Conservation (phyloP, 2,888 invertebrate genomes). For the Platycheirus albimanus region DNA sequence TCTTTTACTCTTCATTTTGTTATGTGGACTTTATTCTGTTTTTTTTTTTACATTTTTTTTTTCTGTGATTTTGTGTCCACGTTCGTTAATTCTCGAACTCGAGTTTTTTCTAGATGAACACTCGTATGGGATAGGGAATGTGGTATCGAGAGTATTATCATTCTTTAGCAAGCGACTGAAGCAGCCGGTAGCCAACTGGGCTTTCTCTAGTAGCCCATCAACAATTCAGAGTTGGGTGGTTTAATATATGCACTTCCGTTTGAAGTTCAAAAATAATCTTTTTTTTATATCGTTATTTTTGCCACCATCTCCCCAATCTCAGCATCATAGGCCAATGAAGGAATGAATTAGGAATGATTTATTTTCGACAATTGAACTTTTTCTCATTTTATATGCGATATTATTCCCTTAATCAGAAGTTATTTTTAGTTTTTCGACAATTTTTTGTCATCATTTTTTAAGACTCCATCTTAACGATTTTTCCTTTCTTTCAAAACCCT, state of each 20-base stretch:
- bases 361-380: too few relatives aligned
- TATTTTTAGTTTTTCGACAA: too few relatives aligned
- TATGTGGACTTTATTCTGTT: constrained; percentile 61
- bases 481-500: too few relatives aligned
- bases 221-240: constrained; percentile 41
- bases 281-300: constrained; percentile 28
- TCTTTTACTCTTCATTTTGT: constrained; percentile 71
- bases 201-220: constrained; percentile 49
- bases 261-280: constrained; percentile 42
- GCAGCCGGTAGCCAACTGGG: constrained; percentile 61
- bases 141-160: constrained; percentile 50
- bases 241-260: constrained; percentile 62
- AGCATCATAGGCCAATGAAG: constrained; percentile 45
- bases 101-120: constrained; percentile 33
- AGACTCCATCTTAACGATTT: too few relatives aligned
- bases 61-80: constrained; percentile 65
- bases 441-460: too few relatives aligned
- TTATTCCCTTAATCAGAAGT: too few relatives aligned
- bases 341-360: too few relatives aligned
- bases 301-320: constrained; percentile 11
- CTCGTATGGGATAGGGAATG: constrained; percentile 15
- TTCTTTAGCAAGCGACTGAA: constrained; percentile 41
- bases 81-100: constrained; percentile 58
- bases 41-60: constrained; percentile 41
- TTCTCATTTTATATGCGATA: too few relatives aligned